phyloP scores from a whole-genome alignment of 2,113 vertebrate species.

The Sphyrna mokarran region DNA sequence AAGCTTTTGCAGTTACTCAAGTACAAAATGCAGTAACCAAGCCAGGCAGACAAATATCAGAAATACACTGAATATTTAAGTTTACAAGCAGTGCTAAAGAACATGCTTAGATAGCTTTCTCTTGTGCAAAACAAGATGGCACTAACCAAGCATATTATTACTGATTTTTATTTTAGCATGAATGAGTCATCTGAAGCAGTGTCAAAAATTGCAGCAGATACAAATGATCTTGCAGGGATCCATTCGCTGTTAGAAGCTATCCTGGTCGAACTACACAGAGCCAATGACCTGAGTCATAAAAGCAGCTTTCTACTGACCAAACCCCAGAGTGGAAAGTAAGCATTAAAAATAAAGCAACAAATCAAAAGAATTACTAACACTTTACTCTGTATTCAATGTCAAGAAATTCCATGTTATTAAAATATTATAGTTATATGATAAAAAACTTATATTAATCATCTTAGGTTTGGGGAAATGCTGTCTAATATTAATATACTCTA shows the following conservation, averaged over 20 bases:
- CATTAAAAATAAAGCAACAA: neutral
- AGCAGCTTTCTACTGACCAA: conserved; percentile 26
- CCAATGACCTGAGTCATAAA: conserved; percentile 25
- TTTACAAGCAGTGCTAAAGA: neutral
- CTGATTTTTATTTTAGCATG: conserved; percentile 20
- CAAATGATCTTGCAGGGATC: neutral
- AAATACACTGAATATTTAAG: neutral
- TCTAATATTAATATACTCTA: neutral
- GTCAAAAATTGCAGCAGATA: conserved; percentile 26
- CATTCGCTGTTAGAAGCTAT: conserved; percentile 25
- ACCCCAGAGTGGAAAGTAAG: conserved; percentile 29
- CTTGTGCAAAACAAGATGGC: neutral
- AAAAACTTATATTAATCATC: neutral
- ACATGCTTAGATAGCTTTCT: neutral
- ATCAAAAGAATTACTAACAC: neutral
- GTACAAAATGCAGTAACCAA: neutral
- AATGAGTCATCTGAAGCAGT: conserved; percentile 32
- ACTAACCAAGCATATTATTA: neutral
- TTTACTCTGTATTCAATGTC: neutral
- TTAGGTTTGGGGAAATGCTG: neutral
- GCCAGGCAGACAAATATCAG: neutral
- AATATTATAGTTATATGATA: too few relatives aligned
- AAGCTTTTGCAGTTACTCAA: neutral
- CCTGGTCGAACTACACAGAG: conserved; percentile 18
- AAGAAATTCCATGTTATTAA: neutral